Base-by-base conservation (phyloP, 2,113 vertebrate genomes). In the Macaca nemestrina region DNA sequence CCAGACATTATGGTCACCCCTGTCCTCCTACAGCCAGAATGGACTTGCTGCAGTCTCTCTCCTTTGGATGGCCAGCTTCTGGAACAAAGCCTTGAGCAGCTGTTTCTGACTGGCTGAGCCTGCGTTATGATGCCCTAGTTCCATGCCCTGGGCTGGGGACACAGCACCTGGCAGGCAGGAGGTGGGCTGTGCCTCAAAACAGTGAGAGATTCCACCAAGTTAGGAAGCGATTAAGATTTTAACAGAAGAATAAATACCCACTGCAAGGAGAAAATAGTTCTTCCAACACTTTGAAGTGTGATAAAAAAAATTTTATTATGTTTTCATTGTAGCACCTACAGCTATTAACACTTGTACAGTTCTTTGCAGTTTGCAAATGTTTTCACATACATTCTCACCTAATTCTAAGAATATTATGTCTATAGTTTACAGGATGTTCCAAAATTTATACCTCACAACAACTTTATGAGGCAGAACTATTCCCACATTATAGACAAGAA, bases 381-480 rank as follows among this genome's bases (percentile, higher is more conserved):
- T 76, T 88, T 92, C 76, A 73, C 13, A 92, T 7, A 80, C 2
- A 13, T 61, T 68, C 68, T 83, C 75, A 61, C 43, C 10, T 32
- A 48, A 52, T 76, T 32, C 73, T 50, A 89, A 64, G 68, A 23
- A 27, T 43, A 11, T 32, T 38, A 27, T 55, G 27, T 48, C 84
- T 55, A 40, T 1, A 43, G 0, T 83, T 84, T 59, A 23, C 25
- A 55, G 40, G 79, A 38, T 68, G 5, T 50, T 93, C 86, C 75
- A 55, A 45, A 2, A 23, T 25, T 14, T 52, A 35, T 72, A 45
- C 35, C 55, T 82, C 25, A 23, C 48, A 64, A 88, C 32, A 83
- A 27, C 27, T 59, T 57, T 50, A 30, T 8, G 73, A 92, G 48
- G 85, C 92, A 94, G 80, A 86, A 67, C 85, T 32, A 92, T 45